These are phyloP conservation scores for Lacanobia oleracea DNA, from an alignment of 2,888 invertebrate genomes.

Conservation along the genomic window DNA sequence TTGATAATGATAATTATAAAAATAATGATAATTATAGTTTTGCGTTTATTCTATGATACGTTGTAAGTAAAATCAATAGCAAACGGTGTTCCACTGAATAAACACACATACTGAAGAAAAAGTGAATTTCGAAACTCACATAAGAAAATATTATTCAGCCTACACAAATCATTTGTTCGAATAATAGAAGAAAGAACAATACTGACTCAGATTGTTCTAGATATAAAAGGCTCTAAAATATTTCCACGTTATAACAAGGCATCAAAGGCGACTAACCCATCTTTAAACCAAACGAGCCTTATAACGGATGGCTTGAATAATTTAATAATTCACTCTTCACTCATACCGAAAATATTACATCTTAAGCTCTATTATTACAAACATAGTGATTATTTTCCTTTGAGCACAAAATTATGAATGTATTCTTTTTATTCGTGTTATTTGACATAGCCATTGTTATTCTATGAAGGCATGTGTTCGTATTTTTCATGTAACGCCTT, in stretches of 20 bases:
- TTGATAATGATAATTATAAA: too few relatives aligned
- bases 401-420: slow-evolving; percentile 56
- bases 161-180: slow-evolving; percentile 32
- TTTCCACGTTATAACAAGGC: slow-evolving; percentile 37
- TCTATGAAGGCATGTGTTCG: slow-evolving; percentile 57
- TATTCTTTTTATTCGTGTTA: slow-evolving; percentile 63
- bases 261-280: slow-evolving; percentile 50
- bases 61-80: background rate
- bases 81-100: background rate
- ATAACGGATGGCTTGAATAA: slow-evolving; percentile 78
- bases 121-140: background rate
- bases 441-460: slow-evolving; percentile 68
- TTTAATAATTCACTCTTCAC: slow-evolving; percentile 80
- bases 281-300: slow-evolving; percentile 71
- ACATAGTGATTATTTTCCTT: slow-evolving; percentile 72
- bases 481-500: slow-evolving; percentile 57
- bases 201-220: slow-evolving; percentile 23
- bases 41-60: too few relatives aligned
- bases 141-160: slow-evolving; percentile 22
- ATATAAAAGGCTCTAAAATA: slow-evolving; percentile 38
- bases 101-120: background rate
- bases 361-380: slow-evolving; percentile 69
- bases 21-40: too few relatives aligned
- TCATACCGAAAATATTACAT: slow-evolving; percentile 71
- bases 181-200: slow-evolving; percentile 28